A percentile compares a stretch with the other conserved stretches of the same genome.
Conservation (phyloP, 2,113 vertebrate species). For the Tetrax tetrax region DNA sequence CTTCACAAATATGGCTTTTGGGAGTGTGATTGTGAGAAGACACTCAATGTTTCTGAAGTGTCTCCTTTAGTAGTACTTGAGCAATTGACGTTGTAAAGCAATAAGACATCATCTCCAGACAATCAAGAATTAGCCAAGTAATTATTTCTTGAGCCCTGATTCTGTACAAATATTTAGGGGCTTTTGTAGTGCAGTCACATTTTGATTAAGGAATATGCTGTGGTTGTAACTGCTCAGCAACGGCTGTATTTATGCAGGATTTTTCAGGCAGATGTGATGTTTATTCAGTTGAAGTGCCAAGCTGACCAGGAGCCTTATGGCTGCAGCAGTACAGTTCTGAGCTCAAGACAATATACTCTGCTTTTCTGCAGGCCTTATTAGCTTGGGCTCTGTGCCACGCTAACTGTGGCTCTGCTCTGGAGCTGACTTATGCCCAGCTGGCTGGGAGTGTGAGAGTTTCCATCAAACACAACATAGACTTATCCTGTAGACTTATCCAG, state of each 20-base stretch:
- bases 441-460: neutral
- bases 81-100: neutral
- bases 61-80: neutral
- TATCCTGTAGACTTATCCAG: neutral
- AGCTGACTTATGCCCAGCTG: neutral
- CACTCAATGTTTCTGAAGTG: slow-evolving; percentile 19
- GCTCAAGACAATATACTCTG: neutral
- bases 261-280: slow-evolving; percentile 40
- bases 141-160: slow-evolving; percentile 25
- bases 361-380: neutral
- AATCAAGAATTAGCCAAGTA: slow-evolving; percentile 12
- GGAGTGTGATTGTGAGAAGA: neutral
- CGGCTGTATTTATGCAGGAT: neutral
- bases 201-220: neutral
- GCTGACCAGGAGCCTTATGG: slow-evolving; percentile 11
- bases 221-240: neutral
- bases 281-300: neutral
- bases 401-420: neutral
- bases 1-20: neutral
- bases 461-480: neutral
- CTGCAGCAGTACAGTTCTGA: neutral
- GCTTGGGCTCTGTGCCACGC: neutral
- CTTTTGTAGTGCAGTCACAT: neutral
- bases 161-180: slow-evolving; percentile 30
- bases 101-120: neutral